A percentile compares a stretch with the other conserved stretches of the same genome.
phyloP scores from a whole-genome alignment of 1,140 invertebrate species.

The Diorhabda carinulata region DNA sequence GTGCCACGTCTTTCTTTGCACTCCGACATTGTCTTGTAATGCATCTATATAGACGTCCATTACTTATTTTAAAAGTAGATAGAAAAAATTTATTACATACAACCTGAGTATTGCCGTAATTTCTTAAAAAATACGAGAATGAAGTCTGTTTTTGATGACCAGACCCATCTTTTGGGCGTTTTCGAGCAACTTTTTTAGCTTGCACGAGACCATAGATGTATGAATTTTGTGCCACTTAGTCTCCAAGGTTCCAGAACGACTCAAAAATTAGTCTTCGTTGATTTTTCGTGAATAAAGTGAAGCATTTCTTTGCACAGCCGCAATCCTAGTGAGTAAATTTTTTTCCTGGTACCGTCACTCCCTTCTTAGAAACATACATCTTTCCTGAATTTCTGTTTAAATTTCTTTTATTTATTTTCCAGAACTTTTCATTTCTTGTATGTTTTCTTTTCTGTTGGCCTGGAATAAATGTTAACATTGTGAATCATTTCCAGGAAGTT shows the following conservation, averaged over 20 bases:
- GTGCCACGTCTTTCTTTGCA: conserved; percentile 10
- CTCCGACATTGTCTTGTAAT: background rate
- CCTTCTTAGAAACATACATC: background rate
- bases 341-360: background rate
- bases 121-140: background rate
- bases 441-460: too few relatives aligned
- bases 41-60: conserved; percentile 16
- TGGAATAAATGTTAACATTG: too few relatives aligned
- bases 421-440: too few relatives aligned
- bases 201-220: background rate
- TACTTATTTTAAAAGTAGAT: conserved; percentile 21
- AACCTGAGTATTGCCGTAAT: background rate
- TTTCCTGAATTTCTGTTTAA: background rate
- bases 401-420: conserved; percentile 1
- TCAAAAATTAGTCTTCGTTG: background rate
- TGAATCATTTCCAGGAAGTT: too few relatives aligned
- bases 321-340: background rate
- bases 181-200: background rate
- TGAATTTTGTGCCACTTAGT: background rate
- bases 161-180: conserved; percentile 14
- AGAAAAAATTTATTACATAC: conserved; percentile 24
- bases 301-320: background rate
- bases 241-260: background rate
- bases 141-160: background rate
- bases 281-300: background rate